These are phyloP conservation scores for Cataglyphis albicans DNA, from an alignment of 2,888 invertebrate genomes.

Conservation along the genomic window DNA sequence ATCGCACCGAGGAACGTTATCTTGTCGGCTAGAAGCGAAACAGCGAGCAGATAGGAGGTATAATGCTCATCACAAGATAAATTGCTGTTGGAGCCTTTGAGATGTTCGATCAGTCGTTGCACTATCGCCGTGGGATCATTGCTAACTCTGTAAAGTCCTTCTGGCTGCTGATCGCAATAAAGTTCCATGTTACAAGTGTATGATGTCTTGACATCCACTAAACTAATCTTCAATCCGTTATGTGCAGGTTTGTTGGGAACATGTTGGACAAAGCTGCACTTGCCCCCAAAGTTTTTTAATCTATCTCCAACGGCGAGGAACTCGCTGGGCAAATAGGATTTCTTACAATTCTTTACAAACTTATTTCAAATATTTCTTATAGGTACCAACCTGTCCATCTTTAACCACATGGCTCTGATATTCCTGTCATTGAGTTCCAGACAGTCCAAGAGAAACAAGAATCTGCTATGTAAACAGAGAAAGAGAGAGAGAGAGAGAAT, in stretches of 20 bases:
- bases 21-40: neutral
- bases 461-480: neutral
- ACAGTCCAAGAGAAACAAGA: neutral
- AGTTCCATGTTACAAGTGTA: conserved; percentile 30
- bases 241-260: conserved; percentile 21
- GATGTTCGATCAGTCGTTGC: neutral
- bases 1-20: conserved; percentile 20
- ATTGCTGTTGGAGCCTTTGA: neutral
- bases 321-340: conserved; percentile 4
- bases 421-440: neutral
- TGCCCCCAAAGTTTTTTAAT: conserved; percentile 13
- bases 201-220: conserved; percentile 7
- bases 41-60: neutral
- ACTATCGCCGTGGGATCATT: conserved; percentile 1
- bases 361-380: neutral
- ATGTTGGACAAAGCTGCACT: conserved; percentile 25
- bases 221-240: conserved; percentile 9
- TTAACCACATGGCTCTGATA: neutral
- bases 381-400: conserved; percentile 5
- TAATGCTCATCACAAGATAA: neutral
- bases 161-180: conserved; percentile 5
- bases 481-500: neutral
- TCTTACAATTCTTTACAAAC: conserved; percentile 22
- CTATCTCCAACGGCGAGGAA: conserved; percentile 16
- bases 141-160: conserved; percentile 10